Evolutionary conservation across 2,888 invertebrate genomes (phyloP).

Genomic region (Eupelmus urozonus): DNA sequence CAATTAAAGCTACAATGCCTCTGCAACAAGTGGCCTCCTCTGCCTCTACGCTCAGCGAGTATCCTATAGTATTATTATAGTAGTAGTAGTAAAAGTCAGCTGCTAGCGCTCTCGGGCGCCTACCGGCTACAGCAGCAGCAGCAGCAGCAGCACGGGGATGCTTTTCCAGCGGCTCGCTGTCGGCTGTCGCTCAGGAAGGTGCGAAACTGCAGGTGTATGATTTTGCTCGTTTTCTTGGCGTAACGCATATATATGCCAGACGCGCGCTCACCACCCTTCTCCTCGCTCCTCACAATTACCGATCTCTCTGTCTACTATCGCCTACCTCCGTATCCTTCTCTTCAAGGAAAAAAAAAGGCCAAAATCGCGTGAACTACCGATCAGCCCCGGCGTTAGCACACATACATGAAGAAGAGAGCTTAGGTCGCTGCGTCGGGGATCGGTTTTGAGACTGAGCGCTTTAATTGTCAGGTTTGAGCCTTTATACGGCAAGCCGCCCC

Average conservation of each 20-base stretch:
- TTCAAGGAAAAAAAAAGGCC: too few relatives aligned
- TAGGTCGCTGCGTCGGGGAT: slow-evolving; percentile 59
- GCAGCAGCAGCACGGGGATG: neutral
- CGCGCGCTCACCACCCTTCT: neutral
- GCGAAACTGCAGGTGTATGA: slow-evolving; percentile 79
- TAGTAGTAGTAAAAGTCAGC: too few relatives aligned
- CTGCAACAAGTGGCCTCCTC: too few relatives aligned
- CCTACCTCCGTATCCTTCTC: too few relatives aligned
- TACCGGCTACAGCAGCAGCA: neutral
- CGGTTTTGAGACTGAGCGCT: slow-evolving; percentile 72
- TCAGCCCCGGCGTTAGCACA: too few relatives aligned
- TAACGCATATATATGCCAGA: slow-evolving; percentile 73
- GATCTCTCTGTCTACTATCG: too few relatives aligned
- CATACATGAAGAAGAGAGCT: too few relatives aligned
- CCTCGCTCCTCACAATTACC: neutral
- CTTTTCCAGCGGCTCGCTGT: neutral
- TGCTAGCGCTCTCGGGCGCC: too few relatives aligned
- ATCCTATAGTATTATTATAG: too few relatives aligned
- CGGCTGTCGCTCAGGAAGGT: slow-evolving; percentile 70
- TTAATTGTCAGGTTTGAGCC: slow-evolving; percentile 74
- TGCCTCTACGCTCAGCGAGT: too few relatives aligned
- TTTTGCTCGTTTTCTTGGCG: slow-evolving; percentile 75
- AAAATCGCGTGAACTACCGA: too few relatives aligned
- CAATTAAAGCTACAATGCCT: too few relatives aligned
- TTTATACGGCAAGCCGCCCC: slow-evolving; percentile 71